Evolutionary conservation across 2,113 vertebrate species (phyloP), one percentile per base, ranked within the genome.

Genomic region (Otolemur garnettii): DNA sequence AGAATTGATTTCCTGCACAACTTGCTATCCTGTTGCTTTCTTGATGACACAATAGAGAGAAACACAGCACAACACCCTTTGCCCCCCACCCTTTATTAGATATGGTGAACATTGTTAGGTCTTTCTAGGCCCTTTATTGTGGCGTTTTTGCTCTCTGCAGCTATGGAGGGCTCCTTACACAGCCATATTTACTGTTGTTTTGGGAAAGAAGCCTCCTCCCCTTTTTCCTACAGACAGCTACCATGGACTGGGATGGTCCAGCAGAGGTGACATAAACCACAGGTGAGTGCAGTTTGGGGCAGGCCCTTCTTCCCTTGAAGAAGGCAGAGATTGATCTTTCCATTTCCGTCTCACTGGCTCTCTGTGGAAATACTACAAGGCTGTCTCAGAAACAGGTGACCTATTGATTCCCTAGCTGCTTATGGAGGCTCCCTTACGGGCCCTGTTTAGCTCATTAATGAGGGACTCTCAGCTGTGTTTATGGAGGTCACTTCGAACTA

Each of bases 311-410:
- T 96, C 9, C 19, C 50, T 93, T 45, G 13, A 84, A 93, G 93
- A 53, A 94, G 80, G 55, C 35, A 85, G 96, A 91, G 55, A 50
- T 57, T 1, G 60, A 90, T 98, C 95, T 77, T 95, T 57, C 81
- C 53, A 59, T 57, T 28, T 96, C 81, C 87, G 75, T 96, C 80
- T 2, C 3, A 21, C 64, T 72, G 42, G 53, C 35, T 93, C 86
- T 91, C 59, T 88, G 55, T 74, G 91, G 88, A 96, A 97, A 96
- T 26, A 60, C 85, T 14, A 24, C 21, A 0, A 69, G 45, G 3
- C 92, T 92, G 97, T 84, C 93, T 92, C 78, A 30, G 96, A 96
- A 97, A 4, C 85, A 66, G 13, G 85, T 83, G 82, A 97, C 96
- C 93, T 95, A 92, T 95, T 38, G 97, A 98, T 95, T 96, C 45